These are phyloP conservation scores for Xestia c-nigrum DNA, from an alignment of 2,888 invertebrate genomes.

Conservation along the genomic window DNA sequence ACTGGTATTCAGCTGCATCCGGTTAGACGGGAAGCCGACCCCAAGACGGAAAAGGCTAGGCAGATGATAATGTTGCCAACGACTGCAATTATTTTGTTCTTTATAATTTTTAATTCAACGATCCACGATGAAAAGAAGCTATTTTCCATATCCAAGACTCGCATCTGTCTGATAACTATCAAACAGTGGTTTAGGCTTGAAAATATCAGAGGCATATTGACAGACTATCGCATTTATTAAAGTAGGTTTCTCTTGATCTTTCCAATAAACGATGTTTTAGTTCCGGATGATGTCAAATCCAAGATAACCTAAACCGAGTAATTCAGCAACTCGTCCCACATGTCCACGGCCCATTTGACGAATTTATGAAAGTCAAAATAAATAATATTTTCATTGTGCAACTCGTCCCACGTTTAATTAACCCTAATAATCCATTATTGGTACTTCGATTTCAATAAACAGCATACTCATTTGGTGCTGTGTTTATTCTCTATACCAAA, in stretches of 20 bases:
- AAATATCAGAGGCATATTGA: neutral
- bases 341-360: too few species aligned
- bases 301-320: neutral
- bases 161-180: neutral
- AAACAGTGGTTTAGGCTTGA: neutral
- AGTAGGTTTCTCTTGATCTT: neutral
- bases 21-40: too few species aligned
- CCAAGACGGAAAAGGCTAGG: too few species aligned
- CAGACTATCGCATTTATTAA: neutral
- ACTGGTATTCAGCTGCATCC: too few species aligned
- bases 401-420: too few species aligned
- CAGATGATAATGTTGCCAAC: neutral
- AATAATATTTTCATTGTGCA: too few species aligned
- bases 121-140: neutral
- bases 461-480: neutral
- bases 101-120: neutral
- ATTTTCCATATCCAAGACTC: too few species aligned
- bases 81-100: neutral
- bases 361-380: too few species aligned
- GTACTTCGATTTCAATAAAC: slow-evolving; percentile 4
- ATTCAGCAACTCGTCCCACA: too few species aligned
- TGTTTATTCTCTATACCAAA: slow-evolving; percentile 12
- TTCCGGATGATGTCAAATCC: too few species aligned
- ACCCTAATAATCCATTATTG: slow-evolving; percentile 3
- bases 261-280: neutral